Conservation (phyloP, 1,140 invertebrate species). For the Platyscapa corneri region DNA sequence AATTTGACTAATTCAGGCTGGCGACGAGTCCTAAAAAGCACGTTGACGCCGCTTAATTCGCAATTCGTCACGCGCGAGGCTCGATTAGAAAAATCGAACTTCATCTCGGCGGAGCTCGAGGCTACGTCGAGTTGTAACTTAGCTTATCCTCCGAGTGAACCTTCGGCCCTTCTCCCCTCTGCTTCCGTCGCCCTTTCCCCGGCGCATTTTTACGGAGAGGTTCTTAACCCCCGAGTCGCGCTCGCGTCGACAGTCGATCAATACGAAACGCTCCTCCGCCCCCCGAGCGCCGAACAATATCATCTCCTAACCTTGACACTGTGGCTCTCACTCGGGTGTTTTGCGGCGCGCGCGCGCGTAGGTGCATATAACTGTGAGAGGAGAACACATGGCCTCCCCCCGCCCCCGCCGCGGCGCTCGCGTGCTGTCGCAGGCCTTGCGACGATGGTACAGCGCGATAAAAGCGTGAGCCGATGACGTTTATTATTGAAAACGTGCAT, state of each 20-base stretch:
- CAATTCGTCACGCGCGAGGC: not conserved
- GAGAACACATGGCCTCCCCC: too few relatives aligned
- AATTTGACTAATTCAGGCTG: too few relatives aligned
- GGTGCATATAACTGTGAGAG: not conserved
- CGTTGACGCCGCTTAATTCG: not conserved
- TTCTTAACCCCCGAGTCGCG: not conserved
- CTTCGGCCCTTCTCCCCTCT: not conserved
- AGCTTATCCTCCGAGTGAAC: not conserved
- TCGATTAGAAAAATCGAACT: conserved; percentile 22
- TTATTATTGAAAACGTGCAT: conserved; percentile 38
- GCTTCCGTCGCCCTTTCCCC: not conserved
- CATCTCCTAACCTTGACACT: not conserved
- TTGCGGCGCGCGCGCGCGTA: not conserved
- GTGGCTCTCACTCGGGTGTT: not conserved
- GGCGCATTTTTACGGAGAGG: not conserved
- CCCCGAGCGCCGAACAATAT: not conserved
- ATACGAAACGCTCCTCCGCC: too few relatives aligned
- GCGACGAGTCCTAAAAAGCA: not conserved
- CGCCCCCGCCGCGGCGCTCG: too few relatives aligned
- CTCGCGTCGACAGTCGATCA: not conserved
- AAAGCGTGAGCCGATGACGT: conserved; percentile 13
- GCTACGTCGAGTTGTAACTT: too few relatives aligned
- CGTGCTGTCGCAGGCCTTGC: too few relatives aligned
- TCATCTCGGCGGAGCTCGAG: not conserved
- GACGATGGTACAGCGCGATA: conserved; percentile 21